phyloP scores from a whole-genome alignment of 2,113 vertebrate genomes.

The Electrona antarctica region DNA sequence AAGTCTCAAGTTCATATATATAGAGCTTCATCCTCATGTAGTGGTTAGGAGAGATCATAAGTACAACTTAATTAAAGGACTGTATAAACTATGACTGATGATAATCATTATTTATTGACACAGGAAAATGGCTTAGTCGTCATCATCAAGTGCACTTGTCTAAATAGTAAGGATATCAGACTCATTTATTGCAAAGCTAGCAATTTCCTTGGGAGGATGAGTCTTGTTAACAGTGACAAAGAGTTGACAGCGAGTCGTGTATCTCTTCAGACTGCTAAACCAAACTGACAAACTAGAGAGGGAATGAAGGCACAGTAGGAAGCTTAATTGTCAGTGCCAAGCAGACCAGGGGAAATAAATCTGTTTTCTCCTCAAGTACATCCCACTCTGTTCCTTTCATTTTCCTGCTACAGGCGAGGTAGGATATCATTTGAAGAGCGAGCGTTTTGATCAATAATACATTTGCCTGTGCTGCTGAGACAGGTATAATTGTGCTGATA shows the following conservation, averaged over 20 bases:
- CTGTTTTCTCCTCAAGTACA: constrained; percentile 10
- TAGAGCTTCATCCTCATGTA: not conserved
- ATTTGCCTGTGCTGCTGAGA: constrained; percentile 70
- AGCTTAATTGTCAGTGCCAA: constrained; percentile 35
- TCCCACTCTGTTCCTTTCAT: constrained; percentile 23
- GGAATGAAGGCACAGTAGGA: constrained; percentile 21
- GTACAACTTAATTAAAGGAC: not conserved
- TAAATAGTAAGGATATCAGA: too few species aligned
- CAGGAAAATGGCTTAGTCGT: not conserved
- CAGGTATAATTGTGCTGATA: constrained; percentile 69
- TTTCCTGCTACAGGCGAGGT: constrained; percentile 29
- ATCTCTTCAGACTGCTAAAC: constrained; percentile 40
- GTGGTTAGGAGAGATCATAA: not conserved
- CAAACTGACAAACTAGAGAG: constrained; percentile 22
- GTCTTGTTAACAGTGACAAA: constrained; percentile 12
- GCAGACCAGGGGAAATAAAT: constrained; percentile 27
- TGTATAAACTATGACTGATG: not conserved
- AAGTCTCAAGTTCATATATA: not conserved
- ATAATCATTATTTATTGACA: not conserved
- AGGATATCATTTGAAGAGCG: constrained; percentile 58
- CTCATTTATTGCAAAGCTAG: too few species aligned
- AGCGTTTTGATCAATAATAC: constrained; percentile 73
- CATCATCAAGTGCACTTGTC: too few species aligned
- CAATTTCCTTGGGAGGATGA: not conserved
- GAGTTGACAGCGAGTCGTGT: constrained; percentile 11